Conservation (phyloP, 2,113 vertebrate species). For the Spea multiplicata region DNA sequence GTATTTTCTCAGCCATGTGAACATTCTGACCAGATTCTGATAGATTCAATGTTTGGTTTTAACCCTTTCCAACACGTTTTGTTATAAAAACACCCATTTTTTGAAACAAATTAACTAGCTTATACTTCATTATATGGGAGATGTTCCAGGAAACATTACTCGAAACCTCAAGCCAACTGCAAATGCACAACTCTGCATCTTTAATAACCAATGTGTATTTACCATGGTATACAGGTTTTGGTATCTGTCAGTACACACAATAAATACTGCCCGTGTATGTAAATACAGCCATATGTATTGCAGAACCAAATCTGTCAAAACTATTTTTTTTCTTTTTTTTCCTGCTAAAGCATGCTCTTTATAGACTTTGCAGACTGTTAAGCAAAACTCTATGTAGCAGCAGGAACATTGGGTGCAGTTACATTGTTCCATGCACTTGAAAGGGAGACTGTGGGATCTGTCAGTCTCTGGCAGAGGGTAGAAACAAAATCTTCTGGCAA, state of each 20-base stretch:
- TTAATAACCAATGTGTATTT: not conserved
- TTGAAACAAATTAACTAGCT: too few relatives aligned
- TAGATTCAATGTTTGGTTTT: too few relatives aligned
- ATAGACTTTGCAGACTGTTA: slow-evolving; percentile 28
- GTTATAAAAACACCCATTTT: too few relatives aligned
- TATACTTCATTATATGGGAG: too few relatives aligned
- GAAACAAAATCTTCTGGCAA: not conserved
- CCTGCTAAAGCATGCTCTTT: slow-evolving; percentile 22
- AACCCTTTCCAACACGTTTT: too few relatives aligned
- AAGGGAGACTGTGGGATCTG: not conserved
- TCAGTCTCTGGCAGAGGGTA: not conserved
- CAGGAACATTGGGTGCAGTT: slow-evolving; percentile 20
- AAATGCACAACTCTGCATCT: not conserved
- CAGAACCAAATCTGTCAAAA: slow-evolving; percentile 6
- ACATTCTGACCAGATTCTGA: too few relatives aligned
- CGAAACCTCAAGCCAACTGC: too few relatives aligned
- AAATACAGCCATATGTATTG: slow-evolving; percentile 21
- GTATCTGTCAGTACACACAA: not conserved
- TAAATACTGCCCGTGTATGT: not conserved
- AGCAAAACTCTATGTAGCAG: not conserved
- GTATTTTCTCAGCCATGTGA: too few relatives aligned
- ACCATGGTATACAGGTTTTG: not conserved
- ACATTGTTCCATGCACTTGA: not conserved
- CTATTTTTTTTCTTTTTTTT: slow-evolving; percentile 12
- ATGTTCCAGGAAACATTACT: too few relatives aligned